Percentiles rank a stretch among this genome's conserved stretches.
Evolutionary conservation across 2,888 invertebrate genomes (phyloP).

Genomic region (Morpho deidamia): DNA sequence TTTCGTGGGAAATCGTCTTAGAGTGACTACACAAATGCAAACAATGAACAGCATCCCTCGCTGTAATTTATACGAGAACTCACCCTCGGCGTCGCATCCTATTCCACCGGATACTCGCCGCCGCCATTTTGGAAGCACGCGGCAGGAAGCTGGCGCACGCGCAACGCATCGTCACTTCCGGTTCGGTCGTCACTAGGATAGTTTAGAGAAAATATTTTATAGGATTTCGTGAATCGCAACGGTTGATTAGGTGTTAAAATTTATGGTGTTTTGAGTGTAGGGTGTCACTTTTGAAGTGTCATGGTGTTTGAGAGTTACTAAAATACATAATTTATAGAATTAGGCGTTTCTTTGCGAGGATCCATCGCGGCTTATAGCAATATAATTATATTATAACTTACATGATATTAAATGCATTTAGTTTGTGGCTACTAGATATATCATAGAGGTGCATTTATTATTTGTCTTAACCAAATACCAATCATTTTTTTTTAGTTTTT

Average conservation of each 20-base stretch:
- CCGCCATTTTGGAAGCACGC: slow-evolving; percentile 76
- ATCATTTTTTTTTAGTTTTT: no score
- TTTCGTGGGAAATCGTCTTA: slow-evolving; percentile 26
- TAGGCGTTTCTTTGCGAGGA: no score
- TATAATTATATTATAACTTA: no score
- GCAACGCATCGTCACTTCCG: slow-evolving; percentile 67
- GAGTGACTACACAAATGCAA: slow-evolving; percentile 51
- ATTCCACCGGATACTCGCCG: slow-evolving; percentile 63
- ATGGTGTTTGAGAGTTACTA: not conserved
- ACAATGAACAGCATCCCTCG: slow-evolving; percentile 59
- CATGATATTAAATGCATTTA: no score
- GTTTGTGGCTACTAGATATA: no score
- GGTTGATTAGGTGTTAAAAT: slow-evolving; percentile 28
- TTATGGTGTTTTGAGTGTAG: slow-evolving; percentile 28
- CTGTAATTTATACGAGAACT: slow-evolving; percentile 60
- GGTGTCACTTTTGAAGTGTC: slow-evolving; percentile 3
- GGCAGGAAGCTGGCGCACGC: slow-evolving; percentile 72
- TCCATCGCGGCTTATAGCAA: no score
- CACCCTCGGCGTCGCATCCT: slow-evolving; percentile 49
- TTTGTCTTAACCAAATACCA: no score
- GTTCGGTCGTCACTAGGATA: slow-evolving; percentile 48
- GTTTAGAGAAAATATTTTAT: slow-evolving; percentile 63
- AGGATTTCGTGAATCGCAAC: slow-evolving; percentile 37
- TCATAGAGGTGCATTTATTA: no score
- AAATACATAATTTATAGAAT: no score